These are phyloP conservation scores for Sarcophaga variegata DNA, from an alignment of 2,888 invertebrate species.

Conservation along the genomic window DNA sequence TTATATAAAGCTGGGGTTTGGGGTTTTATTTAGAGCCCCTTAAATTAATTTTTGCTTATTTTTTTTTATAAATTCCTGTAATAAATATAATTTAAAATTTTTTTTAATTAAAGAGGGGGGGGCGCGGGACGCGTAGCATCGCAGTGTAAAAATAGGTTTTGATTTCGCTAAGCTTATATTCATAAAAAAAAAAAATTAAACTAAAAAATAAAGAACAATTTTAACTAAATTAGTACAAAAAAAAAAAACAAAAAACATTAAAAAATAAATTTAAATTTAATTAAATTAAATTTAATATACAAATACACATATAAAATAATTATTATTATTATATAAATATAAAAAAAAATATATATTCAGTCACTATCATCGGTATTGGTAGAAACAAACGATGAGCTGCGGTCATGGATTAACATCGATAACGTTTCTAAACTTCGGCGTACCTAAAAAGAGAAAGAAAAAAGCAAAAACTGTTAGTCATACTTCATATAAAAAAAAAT, in stretches of 20 bases:
- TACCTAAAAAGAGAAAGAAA: constrained; percentile 83
- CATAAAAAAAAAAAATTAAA: not conserved
- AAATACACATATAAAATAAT: not conserved
- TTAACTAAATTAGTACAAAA: not conserved
- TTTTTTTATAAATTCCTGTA: not conserved
- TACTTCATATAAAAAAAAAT: not conserved
- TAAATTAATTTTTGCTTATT: not conserved
- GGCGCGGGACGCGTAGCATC: no score
- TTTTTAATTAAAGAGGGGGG: not conserved
- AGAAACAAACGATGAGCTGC: constrained; percentile 74
- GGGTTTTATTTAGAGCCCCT: not conserved
- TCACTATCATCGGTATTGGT: constrained; percentile 76
- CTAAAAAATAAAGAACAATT: not conserved
- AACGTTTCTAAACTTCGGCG: constrained; percentile 91
- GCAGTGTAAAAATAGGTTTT: not conserved
- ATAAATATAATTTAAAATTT: constrained; percentile 20
- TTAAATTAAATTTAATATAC: constrained; percentile 43
- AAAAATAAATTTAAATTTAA: constrained; percentile 17
- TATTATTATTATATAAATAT: constrained; percentile 23
- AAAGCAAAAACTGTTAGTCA: not conserved
- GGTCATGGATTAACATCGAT: constrained; percentile 86
- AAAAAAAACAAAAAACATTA: not conserved
- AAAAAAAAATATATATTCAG: constrained; percentile 73
- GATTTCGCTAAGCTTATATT: constrained; percentile 45
- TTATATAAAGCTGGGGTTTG: not conserved